These are phyloP conservation scores for Cataglyphis hispanica DNA, from an alignment of 1,140 invertebrate species.

Conservation along the genomic window DNA sequence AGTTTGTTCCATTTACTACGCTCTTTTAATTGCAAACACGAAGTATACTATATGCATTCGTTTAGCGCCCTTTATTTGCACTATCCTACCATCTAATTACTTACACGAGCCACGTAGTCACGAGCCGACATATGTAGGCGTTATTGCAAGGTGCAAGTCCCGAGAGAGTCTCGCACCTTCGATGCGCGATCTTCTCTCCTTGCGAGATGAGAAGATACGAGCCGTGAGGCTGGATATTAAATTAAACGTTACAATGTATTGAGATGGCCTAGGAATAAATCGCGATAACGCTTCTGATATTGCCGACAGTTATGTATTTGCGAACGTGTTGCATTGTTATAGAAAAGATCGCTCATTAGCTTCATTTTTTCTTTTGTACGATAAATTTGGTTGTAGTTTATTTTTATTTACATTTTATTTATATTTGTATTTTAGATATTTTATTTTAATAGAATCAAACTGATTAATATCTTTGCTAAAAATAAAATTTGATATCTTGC, in stretches of 20 bases:
- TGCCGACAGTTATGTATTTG: background rate
- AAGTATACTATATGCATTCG: constrained; percentile 63
- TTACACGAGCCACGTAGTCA: constrained; percentile 59
- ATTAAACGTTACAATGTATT: constrained; percentile 32
- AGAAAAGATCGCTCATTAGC: no score
- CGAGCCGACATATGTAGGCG: constrained; percentile 65
- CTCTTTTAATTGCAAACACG: constrained; percentile 59
- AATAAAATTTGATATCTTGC: no score
- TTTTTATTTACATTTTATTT: no score
- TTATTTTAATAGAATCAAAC: background rate
- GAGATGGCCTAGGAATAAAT: constrained; percentile 14
- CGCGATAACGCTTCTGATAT: constrained; percentile 25
- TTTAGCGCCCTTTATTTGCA: constrained; percentile 66
- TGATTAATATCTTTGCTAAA: no score
- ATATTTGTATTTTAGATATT: no score
- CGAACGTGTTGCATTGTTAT: no score
- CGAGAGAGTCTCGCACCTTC: constrained; percentile 53
- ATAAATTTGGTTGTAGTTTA: no score
- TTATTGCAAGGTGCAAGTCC: constrained; percentile 45
- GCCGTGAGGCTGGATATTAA: constrained; percentile 34
- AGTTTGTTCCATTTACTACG: constrained; percentile 18
- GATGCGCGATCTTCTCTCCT: constrained; percentile 20
- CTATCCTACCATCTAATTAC: constrained; percentile 70
- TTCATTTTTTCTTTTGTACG: no score
- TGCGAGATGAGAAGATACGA: constrained; percentile 48